Conservation (phyloP, 1,140 invertebrate genomes). For the Theocolax elegans region DNA sequence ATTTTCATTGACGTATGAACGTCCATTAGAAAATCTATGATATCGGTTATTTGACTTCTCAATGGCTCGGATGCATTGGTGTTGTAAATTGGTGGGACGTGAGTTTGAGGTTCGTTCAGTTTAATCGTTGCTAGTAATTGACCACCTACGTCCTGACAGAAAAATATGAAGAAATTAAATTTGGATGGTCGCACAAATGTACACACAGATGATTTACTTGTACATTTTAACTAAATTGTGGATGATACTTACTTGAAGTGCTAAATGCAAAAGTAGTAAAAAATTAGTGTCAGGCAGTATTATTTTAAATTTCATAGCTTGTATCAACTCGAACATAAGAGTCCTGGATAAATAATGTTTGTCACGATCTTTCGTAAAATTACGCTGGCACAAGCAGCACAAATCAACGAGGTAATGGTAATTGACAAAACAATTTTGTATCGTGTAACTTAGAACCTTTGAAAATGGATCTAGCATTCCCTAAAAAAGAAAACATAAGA, state of each 20-base stretch:
- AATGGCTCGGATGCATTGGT: conserved; percentile 94
- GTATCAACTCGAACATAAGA: conserved; percentile 92
- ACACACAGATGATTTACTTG: no score
- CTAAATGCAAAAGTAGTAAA: conserved; percentile 88
- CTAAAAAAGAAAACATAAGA: conserved; percentile 61
- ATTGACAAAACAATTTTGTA: conserved; percentile 88
- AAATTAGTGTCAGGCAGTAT: conserved; percentile 95
- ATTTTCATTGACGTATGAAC: conserved; percentile 97
- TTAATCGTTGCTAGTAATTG: conserved; percentile 75
- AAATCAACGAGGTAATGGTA: conserved; percentile 89
- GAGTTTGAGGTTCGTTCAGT: conserved; percentile 68
- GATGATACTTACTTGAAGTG: conserved; percentile 80
- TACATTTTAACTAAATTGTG: no score
- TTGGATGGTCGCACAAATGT: no score
- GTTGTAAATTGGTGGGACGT: conserved; percentile 72
- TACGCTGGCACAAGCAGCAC: conserved; percentile 88
- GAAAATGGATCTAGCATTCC: conserved; percentile 94
- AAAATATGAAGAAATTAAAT: no score
- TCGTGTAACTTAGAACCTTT: conserved; percentile 90
- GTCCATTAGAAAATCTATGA: conserved; percentile 95
- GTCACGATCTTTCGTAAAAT: conserved; percentile 91
- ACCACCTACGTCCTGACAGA: conserved; percentile 80
- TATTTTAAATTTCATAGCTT: conserved; percentile 95
- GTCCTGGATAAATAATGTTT: conserved; percentile 90
- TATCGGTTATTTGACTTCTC: conserved; percentile 90